Conservation (phyloP, 2,113 vertebrate genomes). For the Pundamilia nyererei region DNA sequence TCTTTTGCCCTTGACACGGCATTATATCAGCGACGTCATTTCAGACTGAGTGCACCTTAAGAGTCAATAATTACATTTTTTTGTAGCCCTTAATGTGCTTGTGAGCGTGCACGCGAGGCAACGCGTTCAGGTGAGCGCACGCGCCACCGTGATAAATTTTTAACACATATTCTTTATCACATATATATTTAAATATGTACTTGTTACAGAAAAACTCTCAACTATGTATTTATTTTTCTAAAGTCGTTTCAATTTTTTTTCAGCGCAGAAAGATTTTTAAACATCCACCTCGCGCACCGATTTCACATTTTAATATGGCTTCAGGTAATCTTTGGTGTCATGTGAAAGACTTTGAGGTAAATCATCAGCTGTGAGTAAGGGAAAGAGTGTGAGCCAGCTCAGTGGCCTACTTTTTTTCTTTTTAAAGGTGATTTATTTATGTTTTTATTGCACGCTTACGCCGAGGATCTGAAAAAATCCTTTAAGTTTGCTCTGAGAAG, state of each 20-base stretch:
- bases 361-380: neutral
- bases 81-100: neutral
- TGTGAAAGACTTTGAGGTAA: neutral
- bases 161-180: neutral
- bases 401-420: neutral
- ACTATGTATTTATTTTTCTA: neutral
- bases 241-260: neutral
- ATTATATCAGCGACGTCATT: neutral
- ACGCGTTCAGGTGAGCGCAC: neutral
- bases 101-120: neutral
- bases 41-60: neutral
- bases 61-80: neutral
- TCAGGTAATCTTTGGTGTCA: neutral
- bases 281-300: neutral
- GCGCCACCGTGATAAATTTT: neutral
- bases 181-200: neutral
- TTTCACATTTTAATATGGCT: neutral
- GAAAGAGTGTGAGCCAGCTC: neutral
- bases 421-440: neutral
- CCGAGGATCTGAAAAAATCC: neutral
- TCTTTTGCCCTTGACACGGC: conserved; percentile 33
- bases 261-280: neutral
- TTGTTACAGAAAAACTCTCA: neutral
- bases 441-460: neutral
- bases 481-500: neutral